Percentiles rank a stretch among this genome's conserved stretches.
Evolutionary conservation across 2,113 vertebrate genomes (phyloP).

Genomic region (Istiophorus platypterus): DNA sequence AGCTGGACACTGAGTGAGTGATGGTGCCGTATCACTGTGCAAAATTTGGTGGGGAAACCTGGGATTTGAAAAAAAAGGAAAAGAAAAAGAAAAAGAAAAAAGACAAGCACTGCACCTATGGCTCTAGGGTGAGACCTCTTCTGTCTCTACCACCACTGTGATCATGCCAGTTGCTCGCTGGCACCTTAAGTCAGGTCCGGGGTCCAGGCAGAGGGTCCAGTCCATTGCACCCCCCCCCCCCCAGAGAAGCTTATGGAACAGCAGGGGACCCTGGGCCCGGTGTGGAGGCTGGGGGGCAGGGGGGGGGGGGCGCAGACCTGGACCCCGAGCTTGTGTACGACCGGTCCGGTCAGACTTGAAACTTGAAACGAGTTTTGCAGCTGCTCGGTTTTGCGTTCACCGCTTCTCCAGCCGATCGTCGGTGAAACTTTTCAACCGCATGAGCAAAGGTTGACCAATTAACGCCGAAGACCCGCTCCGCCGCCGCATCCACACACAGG

Average conservation of each 20-base stretch:
- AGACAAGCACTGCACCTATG: too few species aligned
- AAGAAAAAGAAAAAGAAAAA: too few species aligned
- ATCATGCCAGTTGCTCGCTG: not conserved
- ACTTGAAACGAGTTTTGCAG: constrained; percentile 47
- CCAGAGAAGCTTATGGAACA: constrained; percentile 6
- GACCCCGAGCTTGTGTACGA: not conserved
- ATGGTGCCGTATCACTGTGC: not conserved
- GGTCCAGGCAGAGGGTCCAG: not conserved
- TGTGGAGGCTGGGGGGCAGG: too few species aligned
- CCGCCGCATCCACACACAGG: not conserved
- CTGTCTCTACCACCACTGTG: not conserved
- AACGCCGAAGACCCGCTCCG: too few species aligned
- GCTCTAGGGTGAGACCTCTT: constrained; percentile 5
- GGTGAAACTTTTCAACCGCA: constrained; percentile 38
- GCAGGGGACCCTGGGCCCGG: constrained; percentile 1
- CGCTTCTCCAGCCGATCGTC: constrained; percentile 21
- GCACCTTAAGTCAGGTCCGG: not conserved
- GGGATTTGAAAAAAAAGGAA: too few species aligned
- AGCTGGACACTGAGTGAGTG: not conserved
- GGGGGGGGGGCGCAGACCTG: too few species aligned
- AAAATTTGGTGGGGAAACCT: not conserved
- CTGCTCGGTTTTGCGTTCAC: constrained; percentile 28
- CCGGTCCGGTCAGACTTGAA: not conserved
- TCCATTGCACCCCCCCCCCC: not conserved
- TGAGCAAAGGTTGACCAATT: constrained; percentile 51